phyloP scores from a whole-genome alignment of 2,888 invertebrate species.

The Epinotia brunnichana region DNA sequence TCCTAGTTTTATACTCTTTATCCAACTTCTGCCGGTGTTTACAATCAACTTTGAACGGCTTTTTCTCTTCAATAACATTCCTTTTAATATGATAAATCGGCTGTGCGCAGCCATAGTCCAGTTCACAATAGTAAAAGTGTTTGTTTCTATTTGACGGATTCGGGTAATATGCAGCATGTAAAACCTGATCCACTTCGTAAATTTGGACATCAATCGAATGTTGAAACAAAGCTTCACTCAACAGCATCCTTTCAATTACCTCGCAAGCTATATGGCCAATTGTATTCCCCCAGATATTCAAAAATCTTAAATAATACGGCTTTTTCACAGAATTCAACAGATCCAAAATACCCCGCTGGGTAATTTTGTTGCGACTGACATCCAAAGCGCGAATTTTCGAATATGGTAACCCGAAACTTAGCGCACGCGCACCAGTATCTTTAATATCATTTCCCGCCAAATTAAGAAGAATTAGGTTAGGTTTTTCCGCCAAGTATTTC shows the following conservation, averaged over 20 bases:
- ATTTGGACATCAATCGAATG: conserved; percentile 70
- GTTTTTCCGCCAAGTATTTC: conserved; percentile 79
- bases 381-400: conserved; percentile 84
- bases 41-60: conserved; percentile 64
- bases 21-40: conserved; percentile 67
- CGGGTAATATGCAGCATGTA: conserved; percentile 71
- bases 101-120: conserved; percentile 72
- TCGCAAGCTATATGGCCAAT: conserved; percentile 70
- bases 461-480: conserved; percentile 78
- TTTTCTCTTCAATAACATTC: conserved; percentile 59
- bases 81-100: conserved; percentile 72
- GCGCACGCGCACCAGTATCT: conserved; percentile 82
- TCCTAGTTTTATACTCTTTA: conserved; percentile 58
- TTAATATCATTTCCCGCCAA: conserved; percentile 83
- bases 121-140: conserved; percentile 81
- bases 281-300: conserved; percentile 76
- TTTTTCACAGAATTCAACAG: conserved; percentile 84
- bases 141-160: conserved; percentile 79
- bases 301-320: conserved; percentile 66
- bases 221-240: conserved; percentile 66
- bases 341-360: conserved; percentile 78
- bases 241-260: conserved; percentile 70
- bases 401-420: conserved; percentile 82
- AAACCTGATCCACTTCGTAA: conserved; percentile 65
- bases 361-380: conserved; percentile 82